These are phyloP conservation scores for Rhinophrynus dorsalis DNA, from an alignment of 2,797 vertebrate genomes.

Conservation along the genomic window DNA sequence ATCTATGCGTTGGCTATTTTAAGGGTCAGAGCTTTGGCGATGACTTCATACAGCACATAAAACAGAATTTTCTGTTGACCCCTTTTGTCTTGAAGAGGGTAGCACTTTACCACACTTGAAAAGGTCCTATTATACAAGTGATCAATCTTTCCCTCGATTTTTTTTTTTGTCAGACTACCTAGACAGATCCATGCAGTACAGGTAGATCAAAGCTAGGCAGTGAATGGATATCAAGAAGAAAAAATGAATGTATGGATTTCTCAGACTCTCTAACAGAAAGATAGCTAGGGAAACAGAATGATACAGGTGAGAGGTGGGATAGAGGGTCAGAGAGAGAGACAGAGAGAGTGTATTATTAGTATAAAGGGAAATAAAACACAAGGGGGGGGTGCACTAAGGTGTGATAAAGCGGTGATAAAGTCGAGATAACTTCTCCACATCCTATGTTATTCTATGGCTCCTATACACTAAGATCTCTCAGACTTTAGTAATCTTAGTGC, in stretches of 20 bases:
- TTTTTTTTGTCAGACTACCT: slow-evolving; percentile 29
- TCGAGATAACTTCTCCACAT: no score
- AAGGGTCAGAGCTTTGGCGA: slow-evolving; percentile 54
- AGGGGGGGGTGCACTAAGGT: no score
- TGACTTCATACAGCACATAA: slow-evolving; percentile 53
- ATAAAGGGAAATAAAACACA: not conserved
- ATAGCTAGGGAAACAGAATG: not conserved
- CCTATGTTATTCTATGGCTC: no score
- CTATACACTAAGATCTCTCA: no score
- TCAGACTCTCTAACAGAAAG: slow-evolving; percentile 12
- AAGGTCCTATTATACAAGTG: slow-evolving; percentile 48
- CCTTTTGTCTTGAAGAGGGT: slow-evolving; percentile 49
- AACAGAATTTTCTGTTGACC: slow-evolving; percentile 52
- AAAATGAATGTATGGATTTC: slow-evolving; percentile 15
- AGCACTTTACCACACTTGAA: slow-evolving; percentile 35
- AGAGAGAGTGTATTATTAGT: not conserved
- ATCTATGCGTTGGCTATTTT: slow-evolving; percentile 54
- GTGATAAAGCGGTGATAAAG: no score
- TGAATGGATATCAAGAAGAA: slow-evolving; percentile 49
- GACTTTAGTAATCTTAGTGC: no score
- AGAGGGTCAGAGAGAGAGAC: not conserved
- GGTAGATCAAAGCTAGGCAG: slow-evolving; percentile 45
- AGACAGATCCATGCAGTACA: slow-evolving; percentile 35
- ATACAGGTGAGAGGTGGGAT: slow-evolving; percentile 2
- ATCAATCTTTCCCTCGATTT: not conserved